Evolutionary conservation across 2,113 vertebrate genomes (phyloP), one percentile per base, ranked within the genome.

Genomic region (Dromiciops gliroides): DNA sequence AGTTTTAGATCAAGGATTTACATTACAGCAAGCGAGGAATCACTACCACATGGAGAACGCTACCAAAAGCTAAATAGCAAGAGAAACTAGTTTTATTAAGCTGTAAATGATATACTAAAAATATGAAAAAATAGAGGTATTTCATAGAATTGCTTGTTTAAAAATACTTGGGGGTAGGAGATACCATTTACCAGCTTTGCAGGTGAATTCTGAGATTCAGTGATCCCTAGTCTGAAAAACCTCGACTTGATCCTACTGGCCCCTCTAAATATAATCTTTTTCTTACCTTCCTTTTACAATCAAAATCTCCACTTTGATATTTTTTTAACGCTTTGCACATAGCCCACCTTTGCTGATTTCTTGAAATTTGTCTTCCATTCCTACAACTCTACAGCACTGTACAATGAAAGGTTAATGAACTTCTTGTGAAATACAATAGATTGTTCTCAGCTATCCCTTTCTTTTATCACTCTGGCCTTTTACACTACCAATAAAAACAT

Each of bases 1-100:
- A 83, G n/a, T 44, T 92, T 90, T 51, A 92, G 96, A 88, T 92
- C 28, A 91, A 94, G 56, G 23, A 0, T 90, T 93, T 83, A 92
- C 48, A 49, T 31, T 48, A 53, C 51, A 92, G 93, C 89, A 52
- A 95, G 5, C 92, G 37, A 90, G 51, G 93, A 91, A 49, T 92
- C n/a, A 90, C 10, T 93, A 12, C 31, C 23, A 93, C 23, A 83
- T 23, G n/a, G n/a, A 75, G 67, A 83, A 83, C 5, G 44, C n/a
- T 19, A 44, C n/a, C 23, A 83, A 83, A 83, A 19, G 6, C 5
- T 83, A 83, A 19, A 44, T 44, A 44, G 31, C 14, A 83, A 83
- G 19, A 83, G 22, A 83, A 83, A n/a, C 67, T 75, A 37, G 37
- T 75, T n/a, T 37, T 75, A n/a, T 75, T 75, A 75, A 75, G 6